Percentiles rank a stretch among this genome's conserved stretches.
Evolutionary conservation across 1,140 invertebrate genomes (phyloP).

Genomic region (Brachionus paranguensis): DNA sequence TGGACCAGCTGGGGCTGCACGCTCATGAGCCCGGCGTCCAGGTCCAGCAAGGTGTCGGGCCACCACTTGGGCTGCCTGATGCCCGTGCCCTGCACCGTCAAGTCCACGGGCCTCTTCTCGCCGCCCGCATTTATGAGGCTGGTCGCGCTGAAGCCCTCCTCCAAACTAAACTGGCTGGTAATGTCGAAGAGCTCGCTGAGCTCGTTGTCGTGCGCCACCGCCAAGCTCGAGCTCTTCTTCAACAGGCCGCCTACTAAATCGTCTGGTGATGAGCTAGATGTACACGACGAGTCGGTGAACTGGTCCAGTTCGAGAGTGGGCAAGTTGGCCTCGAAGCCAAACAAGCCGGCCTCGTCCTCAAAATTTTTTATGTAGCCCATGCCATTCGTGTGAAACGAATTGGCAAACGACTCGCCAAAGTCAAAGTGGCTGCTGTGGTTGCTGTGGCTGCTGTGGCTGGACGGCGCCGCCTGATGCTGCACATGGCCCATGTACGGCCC

Average conservation of each 20-base stretch:
- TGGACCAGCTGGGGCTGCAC: neutral
- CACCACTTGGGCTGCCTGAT: conserved; percentile 21
- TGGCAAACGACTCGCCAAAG: neutral
- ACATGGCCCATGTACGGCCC: neutral
- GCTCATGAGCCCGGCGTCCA: neutral
- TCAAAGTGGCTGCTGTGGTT: neutral
- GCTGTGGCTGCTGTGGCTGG: no score
- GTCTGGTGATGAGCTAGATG: conserved; percentile 15
- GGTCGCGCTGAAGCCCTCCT: neutral
- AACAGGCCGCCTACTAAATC: neutral
- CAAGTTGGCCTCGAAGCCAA: neutral
- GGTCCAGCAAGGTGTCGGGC: neutral
- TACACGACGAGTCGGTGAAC: neutral
- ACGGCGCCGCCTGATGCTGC: neutral
- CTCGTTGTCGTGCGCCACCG: neutral
- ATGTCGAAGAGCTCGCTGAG: neutral
- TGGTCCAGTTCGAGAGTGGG: neutral
- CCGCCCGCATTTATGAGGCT: neutral
- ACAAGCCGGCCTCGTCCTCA: neutral
- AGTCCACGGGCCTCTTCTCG: neutral
- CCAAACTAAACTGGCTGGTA: conserved; percentile 9
- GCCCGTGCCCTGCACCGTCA: neutral
- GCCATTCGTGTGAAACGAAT: neutral
- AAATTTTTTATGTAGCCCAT: neutral
- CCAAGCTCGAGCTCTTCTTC: neutral